Percentiles rank a stretch among this genome's conserved stretches.
phyloP scores from a whole-genome alignment of 2,888 invertebrate species.

The Epirrhoe tristata region DNA sequence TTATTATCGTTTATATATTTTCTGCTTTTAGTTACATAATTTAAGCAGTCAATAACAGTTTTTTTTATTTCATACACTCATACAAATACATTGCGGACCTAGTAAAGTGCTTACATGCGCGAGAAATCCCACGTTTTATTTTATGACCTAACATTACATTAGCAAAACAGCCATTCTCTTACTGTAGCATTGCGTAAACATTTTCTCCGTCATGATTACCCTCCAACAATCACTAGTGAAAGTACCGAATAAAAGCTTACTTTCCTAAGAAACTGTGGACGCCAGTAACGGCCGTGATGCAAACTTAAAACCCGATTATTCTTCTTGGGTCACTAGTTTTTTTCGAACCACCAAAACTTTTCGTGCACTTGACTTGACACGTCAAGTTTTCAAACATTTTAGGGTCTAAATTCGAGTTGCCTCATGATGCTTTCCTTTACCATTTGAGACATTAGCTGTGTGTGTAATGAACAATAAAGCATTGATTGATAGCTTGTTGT shows the following conservation, averaged over 20 bases:
- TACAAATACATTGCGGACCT: slow-evolving; percentile 4
- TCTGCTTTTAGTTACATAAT: too few species aligned
- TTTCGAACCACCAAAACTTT: too few species aligned
- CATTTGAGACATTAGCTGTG: too few species aligned
- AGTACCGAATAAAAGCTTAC: slow-evolving; percentile 31
- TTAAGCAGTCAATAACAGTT: neutral
- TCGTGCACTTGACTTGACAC: too few species aligned
- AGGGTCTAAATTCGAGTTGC: too few species aligned
- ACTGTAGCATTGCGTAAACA: slow-evolving; percentile 42
- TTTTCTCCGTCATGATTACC: slow-evolving; percentile 38
- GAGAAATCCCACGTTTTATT: slow-evolving; percentile 27
- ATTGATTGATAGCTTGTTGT: too few species aligned
- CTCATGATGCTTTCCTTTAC: too few species aligned
- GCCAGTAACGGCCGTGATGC: neutral
- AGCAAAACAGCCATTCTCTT: slow-evolving; percentile 35
- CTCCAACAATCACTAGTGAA: slow-evolving; percentile 46
- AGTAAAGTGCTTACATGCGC: neutral
- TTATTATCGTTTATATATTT: too few species aligned
- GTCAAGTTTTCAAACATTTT: too few species aligned
- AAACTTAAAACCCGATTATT: neutral
- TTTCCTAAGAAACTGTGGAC: slow-evolving; percentile 2
- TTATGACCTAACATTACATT: slow-evolving; percentile 41
- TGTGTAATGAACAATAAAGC: too few species aligned
- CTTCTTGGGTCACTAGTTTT: too few species aligned
- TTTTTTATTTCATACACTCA: neutral